Evolutionary conservation across 2,113 vertebrate genomes (phyloP).

Genomic region (Etheostoma spectabile): DNA sequence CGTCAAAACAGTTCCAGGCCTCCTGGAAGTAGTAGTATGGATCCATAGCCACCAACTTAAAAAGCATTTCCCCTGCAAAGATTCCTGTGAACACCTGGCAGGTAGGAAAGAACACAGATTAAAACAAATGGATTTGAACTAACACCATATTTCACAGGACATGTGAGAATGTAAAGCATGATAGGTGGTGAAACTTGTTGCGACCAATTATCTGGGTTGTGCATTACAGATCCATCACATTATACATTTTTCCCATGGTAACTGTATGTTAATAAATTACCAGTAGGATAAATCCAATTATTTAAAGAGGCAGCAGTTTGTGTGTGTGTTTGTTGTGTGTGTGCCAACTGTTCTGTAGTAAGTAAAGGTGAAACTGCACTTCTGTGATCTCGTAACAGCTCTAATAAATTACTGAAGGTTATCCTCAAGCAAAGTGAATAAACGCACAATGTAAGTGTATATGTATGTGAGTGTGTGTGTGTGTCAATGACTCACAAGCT

Average conservation of each 20-base stretch:
- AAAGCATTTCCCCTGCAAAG: conserved; percentile 98
- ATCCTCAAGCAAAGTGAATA: conserved; percentile 14
- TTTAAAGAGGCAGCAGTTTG: conserved; percentile 23
- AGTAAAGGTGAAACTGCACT: conserved; percentile 7
- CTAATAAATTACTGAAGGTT: conserved; percentile 32
- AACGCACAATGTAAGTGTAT: background rate
- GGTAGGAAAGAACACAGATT: conserved; percentile 25
- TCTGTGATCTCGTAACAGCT: conserved; percentile 18
- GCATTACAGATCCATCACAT: background rate
- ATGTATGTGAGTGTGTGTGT: background rate
- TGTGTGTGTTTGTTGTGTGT: conserved; percentile 7
- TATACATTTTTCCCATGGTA: background rate
- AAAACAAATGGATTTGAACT: conserved; percentile 22
- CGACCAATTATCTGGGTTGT: background rate
- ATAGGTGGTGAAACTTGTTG: background rate
- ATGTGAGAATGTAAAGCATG: conserved; percentile 5
- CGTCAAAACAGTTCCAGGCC: conserved; percentile 99
- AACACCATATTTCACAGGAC: background rate
- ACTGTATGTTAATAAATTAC: conserved; percentile 16
- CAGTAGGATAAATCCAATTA: background rate
- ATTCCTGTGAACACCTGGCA: conserved; percentile 97
- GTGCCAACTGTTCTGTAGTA: conserved; percentile 5
- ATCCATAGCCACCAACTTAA: conserved; percentile 98
- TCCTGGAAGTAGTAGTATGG: conserved; percentile 99
- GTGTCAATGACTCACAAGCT: conserved; percentile 51